phyloP scores from a whole-genome alignment of 1,140 invertebrate species.

The Platorchestia sp. region DNA sequence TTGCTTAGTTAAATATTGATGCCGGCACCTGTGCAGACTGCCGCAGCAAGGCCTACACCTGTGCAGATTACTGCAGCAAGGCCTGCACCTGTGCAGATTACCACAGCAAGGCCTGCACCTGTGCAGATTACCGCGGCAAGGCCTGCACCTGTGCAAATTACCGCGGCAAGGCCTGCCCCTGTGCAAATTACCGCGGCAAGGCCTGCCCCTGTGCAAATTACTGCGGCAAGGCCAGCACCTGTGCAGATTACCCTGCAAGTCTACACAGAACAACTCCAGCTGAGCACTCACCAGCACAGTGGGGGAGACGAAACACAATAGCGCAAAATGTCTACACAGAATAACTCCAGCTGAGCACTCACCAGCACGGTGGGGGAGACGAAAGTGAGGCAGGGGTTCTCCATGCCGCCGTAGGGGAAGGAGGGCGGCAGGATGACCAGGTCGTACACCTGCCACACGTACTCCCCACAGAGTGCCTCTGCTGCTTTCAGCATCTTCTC shows the following conservation, averaged over 20 bases:
- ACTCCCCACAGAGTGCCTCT: slow-evolving; percentile 83
- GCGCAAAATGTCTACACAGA: neutral
- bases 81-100: neutral
- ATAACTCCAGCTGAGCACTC: slow-evolving; percentile 67
- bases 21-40: neutral
- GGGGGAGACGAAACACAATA: slow-evolving; percentile 79
- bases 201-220: no score
- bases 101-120: neutral
- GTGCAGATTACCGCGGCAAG: no score
- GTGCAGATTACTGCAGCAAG: neutral
- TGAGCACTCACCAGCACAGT: slow-evolving; percentile 79
- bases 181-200: no score
- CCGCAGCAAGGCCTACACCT: neutral
- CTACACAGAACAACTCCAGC: neutral
- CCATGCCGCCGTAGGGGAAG: slow-evolving; percentile 97
- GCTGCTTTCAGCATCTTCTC: slow-evolving; percentile 87
- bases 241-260: no score
- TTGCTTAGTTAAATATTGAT: neutral
- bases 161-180: no score
- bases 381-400: slow-evolving; percentile 97
- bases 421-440: slow-evolving; percentile 91
- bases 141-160: no score
- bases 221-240: no score
- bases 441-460: slow-evolving; percentile 91
- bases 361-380: slow-evolving; percentile 90